phyloP scores from a whole-genome alignment of 1,140 invertebrate species.

The Lysiphlebus fabarum region DNA sequence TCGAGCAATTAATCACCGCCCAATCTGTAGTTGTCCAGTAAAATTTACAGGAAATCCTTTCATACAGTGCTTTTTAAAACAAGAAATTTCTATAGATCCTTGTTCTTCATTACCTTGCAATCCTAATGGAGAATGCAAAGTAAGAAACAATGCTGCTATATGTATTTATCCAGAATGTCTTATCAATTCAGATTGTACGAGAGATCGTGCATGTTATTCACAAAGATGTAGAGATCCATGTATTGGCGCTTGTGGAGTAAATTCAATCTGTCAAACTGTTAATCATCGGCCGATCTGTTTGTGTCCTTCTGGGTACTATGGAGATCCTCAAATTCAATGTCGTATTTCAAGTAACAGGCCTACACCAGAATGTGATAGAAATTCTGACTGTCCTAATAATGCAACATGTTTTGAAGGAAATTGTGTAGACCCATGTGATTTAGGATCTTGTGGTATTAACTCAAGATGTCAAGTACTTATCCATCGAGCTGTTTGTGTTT shows the following conservation, averaged over 20 bases:
- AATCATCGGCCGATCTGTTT: constrained; percentile 80
- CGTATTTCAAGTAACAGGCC: constrained; percentile 49
- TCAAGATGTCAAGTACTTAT: constrained; percentile 77
- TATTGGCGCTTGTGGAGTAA: constrained; percentile 75
- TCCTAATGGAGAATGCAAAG: constrained; percentile 74
- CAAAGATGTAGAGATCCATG: constrained; percentile 82
- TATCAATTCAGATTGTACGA: constrained; percentile 78
- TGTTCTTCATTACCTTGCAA: constrained; percentile 80
- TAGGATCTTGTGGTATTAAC: constrained; percentile 73
- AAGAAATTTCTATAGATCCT: constrained; percentile 58
- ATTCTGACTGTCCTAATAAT: constrained; percentile 79
- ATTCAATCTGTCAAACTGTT: constrained; percentile 77
- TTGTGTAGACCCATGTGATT: constrained; percentile 75
- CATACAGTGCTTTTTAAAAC: constrained; percentile 61
- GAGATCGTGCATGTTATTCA: constrained; percentile 75
- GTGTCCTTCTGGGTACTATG: constrained; percentile 74
- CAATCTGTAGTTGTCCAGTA: constrained; percentile 73
- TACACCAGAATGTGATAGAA: constrained; percentile 73
- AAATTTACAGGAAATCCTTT: constrained; percentile 75
- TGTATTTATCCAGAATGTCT: constrained; percentile 84
- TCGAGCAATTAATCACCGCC: constrained; percentile 73
- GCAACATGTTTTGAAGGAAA: constrained; percentile 76
- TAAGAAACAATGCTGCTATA: constrained; percentile 65
- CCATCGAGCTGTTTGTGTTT: constrained; percentile 80
- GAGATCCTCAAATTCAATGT: constrained; percentile 76